Conservation (phyloP, 2,113 vertebrate genomes). For the Proteles cristata region DNA sequence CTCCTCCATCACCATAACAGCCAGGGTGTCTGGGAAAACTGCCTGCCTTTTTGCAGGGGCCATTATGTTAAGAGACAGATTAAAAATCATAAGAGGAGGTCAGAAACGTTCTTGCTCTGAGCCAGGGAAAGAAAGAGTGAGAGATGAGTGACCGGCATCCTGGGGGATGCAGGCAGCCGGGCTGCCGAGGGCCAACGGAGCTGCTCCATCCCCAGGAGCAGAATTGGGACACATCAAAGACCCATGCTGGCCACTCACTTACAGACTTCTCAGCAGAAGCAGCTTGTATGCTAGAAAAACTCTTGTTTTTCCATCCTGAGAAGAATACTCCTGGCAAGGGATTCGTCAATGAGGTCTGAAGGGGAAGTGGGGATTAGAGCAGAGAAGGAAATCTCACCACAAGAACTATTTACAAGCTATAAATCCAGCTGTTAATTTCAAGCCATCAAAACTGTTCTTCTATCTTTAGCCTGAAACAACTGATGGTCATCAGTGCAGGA, state of each 20-base stretch:
- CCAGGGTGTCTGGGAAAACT: slow-evolving; percentile 36
- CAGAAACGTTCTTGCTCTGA: background rate
- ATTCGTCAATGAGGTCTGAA: slow-evolving; percentile 77
- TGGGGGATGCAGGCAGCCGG: background rate
- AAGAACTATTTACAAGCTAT: slow-evolving; percentile 85
- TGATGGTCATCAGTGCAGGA: slow-evolving; percentile 65
- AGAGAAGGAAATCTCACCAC: slow-evolving; percentile 80
- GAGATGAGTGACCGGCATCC: background rate
- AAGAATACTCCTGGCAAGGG: slow-evolving; percentile 77
- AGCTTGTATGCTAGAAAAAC: slow-evolving; percentile 9
- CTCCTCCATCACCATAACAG: slow-evolving; percentile 27
- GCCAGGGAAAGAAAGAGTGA: background rate
- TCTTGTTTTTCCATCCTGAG: slow-evolving; percentile 79
- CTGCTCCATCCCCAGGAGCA: background rate
- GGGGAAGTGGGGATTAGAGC: slow-evolving; percentile 81
- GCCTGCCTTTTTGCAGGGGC: background rate
- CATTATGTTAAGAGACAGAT: slow-evolving; percentile 3
- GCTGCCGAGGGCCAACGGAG: background rate
- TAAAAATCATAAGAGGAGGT: background rate
- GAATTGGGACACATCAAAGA: slow-evolving; percentile 41
- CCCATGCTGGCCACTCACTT: slow-evolving; percentile 27
- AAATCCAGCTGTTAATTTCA: slow-evolving; percentile 86
- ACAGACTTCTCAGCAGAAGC: slow-evolving; percentile 47
- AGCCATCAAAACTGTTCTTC: slow-evolving; percentile 84
- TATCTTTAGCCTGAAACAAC: slow-evolving; percentile 77